Evolutionary conservation across 1,140 invertebrate species (phyloP).

Genomic region (Chrysopa pallens): DNA sequence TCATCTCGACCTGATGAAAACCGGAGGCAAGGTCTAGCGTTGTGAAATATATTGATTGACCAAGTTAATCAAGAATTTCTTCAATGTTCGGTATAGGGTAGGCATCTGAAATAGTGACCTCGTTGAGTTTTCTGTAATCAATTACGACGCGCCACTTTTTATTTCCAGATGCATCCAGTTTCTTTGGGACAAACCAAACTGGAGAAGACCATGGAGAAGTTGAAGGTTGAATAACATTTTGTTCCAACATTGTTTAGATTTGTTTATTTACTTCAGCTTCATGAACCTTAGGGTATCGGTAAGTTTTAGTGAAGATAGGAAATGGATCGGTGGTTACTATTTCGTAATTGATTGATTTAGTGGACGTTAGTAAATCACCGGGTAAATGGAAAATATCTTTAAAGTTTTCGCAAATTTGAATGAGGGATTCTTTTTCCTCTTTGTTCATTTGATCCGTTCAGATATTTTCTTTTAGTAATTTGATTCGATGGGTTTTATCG

Average conservation of each 20-base stretch:
- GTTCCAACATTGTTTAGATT: constrained; percentile 7
- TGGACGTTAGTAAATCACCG: constrained; percentile 7
- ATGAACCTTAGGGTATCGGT: constrained; percentile 16
- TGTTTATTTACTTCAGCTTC: constrained; percentile 11
- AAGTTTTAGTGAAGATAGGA: constrained; percentile 12
- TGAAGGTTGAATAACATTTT: constrained; percentile 8
- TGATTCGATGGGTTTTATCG: background rate
- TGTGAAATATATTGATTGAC: constrained; percentile 6
- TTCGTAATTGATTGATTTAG: constrained; percentile 8
- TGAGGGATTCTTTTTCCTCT: constrained; percentile 3
- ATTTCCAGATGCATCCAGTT: constrained; percentile 10
- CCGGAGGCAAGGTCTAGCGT: constrained; percentile 22
- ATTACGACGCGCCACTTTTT: constrained; percentile 19
- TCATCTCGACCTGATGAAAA: constrained; percentile 24
- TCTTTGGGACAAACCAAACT: constrained; percentile 15
- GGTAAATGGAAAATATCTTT: constrained; percentile 9
- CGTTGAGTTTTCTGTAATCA: constrained; percentile 19
- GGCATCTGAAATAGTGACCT: constrained; percentile 14
- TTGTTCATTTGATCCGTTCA: background rate
- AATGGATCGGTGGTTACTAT: constrained; percentile 9
- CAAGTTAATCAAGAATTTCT: constrained; percentile 8
- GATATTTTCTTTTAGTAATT: background rate
- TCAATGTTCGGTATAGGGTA: constrained; percentile 13
- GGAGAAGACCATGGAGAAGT: constrained; percentile 10
- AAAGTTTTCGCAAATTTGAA: constrained; percentile 5